phyloP scores from a whole-genome alignment of 2,113 vertebrate genomes.

The Menidia beryllina region DNA sequence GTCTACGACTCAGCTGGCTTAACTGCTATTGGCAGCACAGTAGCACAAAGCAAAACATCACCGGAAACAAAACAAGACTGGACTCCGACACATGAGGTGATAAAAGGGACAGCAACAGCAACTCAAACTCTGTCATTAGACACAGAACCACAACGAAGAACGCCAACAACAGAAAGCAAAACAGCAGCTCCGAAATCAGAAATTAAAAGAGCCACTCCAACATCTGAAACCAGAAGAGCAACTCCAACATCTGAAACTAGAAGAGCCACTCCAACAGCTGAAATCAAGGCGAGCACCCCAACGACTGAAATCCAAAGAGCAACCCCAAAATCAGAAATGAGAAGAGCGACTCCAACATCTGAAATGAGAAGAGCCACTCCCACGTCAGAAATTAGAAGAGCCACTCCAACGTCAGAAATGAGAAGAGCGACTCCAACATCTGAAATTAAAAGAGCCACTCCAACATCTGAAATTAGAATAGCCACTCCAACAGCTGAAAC shows the following conservation, averaged over 20 bases:
- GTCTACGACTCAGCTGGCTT: conserved; percentile 72
- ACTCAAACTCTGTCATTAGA: conserved; percentile 12
- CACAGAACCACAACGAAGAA: conserved; percentile 44
- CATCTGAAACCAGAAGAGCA: conserved; percentile 39
- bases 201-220: conserved; percentile 16
- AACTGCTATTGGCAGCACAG: conserved; percentile 64
- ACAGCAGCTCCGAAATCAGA: conserved; percentile 45
- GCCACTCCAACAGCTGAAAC: neutral
- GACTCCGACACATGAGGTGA: conserved; percentile 44
- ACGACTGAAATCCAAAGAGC: conserved; percentile 42
- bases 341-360: conserved; percentile 36
- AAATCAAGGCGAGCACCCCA: conserved; percentile 44
- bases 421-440: neutral
- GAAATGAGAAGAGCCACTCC: conserved; percentile 37
- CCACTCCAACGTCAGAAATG: conserved; percentile 40
- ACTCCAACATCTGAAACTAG: conserved; percentile 12
- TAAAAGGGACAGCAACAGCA: conserved; percentile 17
- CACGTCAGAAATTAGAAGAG: conserved; percentile 38
- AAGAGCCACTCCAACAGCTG: conserved; percentile 20
- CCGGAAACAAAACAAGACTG: conserved; percentile 51
- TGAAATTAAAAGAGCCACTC: neutral
- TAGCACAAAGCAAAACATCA: conserved; percentile 59
- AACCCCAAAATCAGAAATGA: conserved; percentile 38
- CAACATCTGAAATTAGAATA: neutral
- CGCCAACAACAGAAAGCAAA: conserved; percentile 47